Evolutionary conservation across 2,113 vertebrate species (phyloP).

Genomic region (Euleptes europaea): DNA sequence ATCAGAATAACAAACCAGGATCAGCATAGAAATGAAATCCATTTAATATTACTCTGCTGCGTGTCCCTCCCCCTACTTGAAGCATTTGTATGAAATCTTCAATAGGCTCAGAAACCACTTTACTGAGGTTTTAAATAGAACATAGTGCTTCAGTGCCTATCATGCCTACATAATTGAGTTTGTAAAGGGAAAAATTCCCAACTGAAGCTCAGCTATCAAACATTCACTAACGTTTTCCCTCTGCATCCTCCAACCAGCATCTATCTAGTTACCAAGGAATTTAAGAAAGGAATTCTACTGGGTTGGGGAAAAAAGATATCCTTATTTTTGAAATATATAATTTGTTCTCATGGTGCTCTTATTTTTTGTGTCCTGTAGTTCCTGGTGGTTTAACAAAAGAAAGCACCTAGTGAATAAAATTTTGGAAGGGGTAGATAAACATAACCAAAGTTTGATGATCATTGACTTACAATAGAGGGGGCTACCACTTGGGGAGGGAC

Average conservation of each 20-base stretch:
- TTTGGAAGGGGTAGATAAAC: background rate
- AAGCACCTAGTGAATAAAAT: background rate
- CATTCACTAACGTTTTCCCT: background rate
- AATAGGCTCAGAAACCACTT: slow-evolving; percentile 1
- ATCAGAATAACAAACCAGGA: slow-evolving; percentile 48
- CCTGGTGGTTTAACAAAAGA: background rate
- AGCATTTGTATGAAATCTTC: slow-evolving; percentile 34
- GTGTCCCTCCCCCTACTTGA: background rate
- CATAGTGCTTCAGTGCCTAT: background rate
- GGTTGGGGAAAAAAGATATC: too few species aligned
- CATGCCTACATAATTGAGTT: background rate
- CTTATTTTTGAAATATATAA: too few species aligned
- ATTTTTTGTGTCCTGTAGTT: background rate
- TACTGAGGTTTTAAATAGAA: background rate
- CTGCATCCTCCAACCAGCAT: background rate
- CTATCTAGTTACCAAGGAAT: background rate
- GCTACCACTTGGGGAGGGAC: background rate
- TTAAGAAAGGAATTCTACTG: background rate
- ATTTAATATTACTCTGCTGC: slow-evolving; percentile 40
- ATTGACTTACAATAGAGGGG: background rate
- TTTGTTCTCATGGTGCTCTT: background rate
- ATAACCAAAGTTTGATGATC: background rate
- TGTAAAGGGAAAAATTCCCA: background rate
- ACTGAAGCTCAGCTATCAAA: background rate
- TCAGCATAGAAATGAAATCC: slow-evolving; percentile 45